Evolutionary conservation across 2,888 invertebrate species (phyloP).

Genomic region (Rhopalosiphum nymphaeae): DNA sequence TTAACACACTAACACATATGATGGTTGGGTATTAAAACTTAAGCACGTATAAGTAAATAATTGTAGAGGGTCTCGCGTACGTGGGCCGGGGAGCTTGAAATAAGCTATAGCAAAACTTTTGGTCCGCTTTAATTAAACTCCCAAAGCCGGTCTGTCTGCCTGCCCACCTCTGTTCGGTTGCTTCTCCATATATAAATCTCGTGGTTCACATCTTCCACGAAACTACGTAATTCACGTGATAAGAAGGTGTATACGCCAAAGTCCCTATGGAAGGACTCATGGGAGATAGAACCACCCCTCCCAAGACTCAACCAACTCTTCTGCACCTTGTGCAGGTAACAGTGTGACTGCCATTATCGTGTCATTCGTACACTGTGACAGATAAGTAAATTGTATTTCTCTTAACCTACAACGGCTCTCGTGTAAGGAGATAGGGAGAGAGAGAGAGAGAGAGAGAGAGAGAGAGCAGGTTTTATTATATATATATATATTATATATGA

Average conservation of each 20-base stretch:
- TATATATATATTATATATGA: not conserved
- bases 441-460: not conserved
- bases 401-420: constrained; percentile 42
- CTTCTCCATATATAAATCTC: constrained; percentile 52
- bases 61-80: constrained; percentile 18
- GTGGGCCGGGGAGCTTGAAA: constrained; percentile 47
- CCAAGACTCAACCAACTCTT: not conserved
- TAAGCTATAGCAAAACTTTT: constrained; percentile 59
- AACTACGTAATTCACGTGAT: constrained; percentile 49
- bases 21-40: constrained; percentile 25
- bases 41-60: constrained; percentile 60
- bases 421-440: not conserved
- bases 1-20: constrained; percentile 11
- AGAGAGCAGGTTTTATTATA: not conserved
- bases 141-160: constrained; percentile 27
- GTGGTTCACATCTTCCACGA: constrained; percentile 45
- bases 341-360: constrained; percentile 44
- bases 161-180: constrained; percentile 35
- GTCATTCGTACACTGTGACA: constrained; percentile 55
- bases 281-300: not conserved
- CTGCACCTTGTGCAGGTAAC: constrained; percentile 10
- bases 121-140: constrained; percentile 60
- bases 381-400: constrained; percentile 64
- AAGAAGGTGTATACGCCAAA: constrained; percentile 37
- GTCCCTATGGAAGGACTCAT: not conserved